These are phyloP conservation scores for Bagarius yarrelli DNA, from an alignment of 2,113 vertebrate species.

Conservation along the genomic window DNA sequence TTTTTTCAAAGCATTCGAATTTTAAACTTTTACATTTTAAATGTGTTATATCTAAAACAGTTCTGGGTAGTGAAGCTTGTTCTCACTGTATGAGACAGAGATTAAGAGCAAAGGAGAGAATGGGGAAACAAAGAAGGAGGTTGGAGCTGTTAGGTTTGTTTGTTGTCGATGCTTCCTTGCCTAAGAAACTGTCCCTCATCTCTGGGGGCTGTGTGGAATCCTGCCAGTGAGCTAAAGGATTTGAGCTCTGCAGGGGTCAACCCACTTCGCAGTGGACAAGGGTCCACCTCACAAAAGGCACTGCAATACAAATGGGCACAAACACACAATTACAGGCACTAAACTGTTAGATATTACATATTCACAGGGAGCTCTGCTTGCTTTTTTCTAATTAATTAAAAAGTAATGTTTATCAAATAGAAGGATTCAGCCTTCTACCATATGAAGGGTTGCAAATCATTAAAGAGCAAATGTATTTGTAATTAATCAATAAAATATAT, in stretches of 20 bases:
- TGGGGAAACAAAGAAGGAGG: constrained; percentile 22
- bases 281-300: constrained; percentile 79
- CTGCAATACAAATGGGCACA: constrained; percentile 78
- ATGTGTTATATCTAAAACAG: background rate
- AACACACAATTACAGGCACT: constrained; percentile 51
- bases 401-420: background rate
- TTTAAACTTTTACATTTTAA: too few species aligned
- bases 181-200: constrained; percentile 80
- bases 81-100: constrained; percentile 4
- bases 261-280: constrained; percentile 72
- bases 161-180: constrained; percentile 69
- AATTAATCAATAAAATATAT: background rate
- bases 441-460: background rate
- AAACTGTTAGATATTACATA: constrained; percentile 32
- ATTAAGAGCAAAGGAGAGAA: background rate
- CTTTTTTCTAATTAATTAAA: constrained; percentile 7
- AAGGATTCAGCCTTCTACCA: background rate
- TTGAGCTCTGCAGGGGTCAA: constrained; percentile 78
- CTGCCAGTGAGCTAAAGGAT: constrained; percentile 78
- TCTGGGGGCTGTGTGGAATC: constrained; percentile 77
- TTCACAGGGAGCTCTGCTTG: constrained; percentile 29
- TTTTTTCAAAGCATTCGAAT: too few species aligned
- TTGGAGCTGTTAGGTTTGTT: constrained; percentile 33
- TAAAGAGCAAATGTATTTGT: background rate
- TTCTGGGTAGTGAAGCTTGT: constrained; percentile 6